Base-by-base conservation (phyloP, 1,140 invertebrate species). In the Branchinecta lindahli region DNA sequence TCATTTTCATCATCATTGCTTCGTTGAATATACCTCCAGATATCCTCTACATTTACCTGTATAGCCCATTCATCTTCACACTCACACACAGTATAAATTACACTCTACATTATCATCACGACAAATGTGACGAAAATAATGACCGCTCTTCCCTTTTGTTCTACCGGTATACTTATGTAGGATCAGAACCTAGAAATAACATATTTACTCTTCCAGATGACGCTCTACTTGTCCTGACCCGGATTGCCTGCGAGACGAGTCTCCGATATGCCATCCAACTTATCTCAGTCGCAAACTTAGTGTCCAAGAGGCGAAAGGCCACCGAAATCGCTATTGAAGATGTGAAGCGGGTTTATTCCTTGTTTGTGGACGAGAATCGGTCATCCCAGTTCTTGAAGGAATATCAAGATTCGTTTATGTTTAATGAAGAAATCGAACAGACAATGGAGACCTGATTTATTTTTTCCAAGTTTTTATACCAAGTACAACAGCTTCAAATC, bases 221-320 rank as follows among this genome's bases (percentile, higher is more conserved):
- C 79, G 96, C 95, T 0, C 77, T 99, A 52, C 87, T 86, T 0
- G 89, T 98, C 12, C 81, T 99, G 20, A 96, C 94, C 0, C 85
- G 90, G 45, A 95, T 98, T 67, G 94, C 92, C 12, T 85, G 88
- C 44, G 92, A 96, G 78, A 96, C 94, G 0, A 95, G 94, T 5
- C 82, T 98, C 3, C 84, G 95, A 74, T 99, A 99, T 80, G 90
- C 94, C n/a, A 99, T 99, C 79, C 96, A 99, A 77, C 83, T 99
- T 7, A 99, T 99, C 73, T 96, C 94, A 47, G 91, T 93, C 0
- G 90, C 96, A 0, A 91, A 89, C 76, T 84, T 99, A 33, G 91
- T 98, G 46, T 87, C 91, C 70, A 83, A 84, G 45, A 80, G 85
- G 81, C 73, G 86, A 84, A 97, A 96, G 82, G 88, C 90, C 7